Conservation (phyloP, 2,888 invertebrate species). For the Tenthredo notha region DNA sequence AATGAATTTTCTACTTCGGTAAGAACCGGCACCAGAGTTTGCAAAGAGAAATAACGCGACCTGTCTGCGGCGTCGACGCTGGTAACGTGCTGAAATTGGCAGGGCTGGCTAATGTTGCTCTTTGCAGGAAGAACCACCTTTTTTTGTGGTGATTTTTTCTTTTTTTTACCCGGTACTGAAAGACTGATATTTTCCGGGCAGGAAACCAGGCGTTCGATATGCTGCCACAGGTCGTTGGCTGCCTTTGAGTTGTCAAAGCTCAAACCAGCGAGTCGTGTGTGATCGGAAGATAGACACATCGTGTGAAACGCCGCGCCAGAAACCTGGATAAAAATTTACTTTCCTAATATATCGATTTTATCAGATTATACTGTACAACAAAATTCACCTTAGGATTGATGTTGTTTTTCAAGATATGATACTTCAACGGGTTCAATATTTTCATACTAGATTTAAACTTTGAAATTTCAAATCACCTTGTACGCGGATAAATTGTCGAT, state of each 20-base stretch:
- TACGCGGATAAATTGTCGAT: slow-evolving; percentile 90
- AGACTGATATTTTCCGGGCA: slow-evolving; percentile 90
- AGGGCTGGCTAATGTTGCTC: slow-evolving; percentile 90
- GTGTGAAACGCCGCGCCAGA: slow-evolving; percentile 89
- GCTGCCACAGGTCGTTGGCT: slow-evolving; percentile 85
- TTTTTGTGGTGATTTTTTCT: slow-evolving; percentile 81
- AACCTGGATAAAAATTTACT: slow-evolving; percentile 67
- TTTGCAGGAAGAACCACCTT: slow-evolving; percentile 86
- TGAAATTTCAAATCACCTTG: slow-evolving; percentile 75
- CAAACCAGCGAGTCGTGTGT: slow-evolving; percentile 87
- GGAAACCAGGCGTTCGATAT: slow-evolving; percentile 85
- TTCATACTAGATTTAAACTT: not conserved
- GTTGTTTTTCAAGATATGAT: not conserved
- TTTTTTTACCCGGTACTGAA: slow-evolving; percentile 84
- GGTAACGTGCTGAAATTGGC: slow-evolving; percentile 91
- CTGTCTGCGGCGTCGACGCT: slow-evolving; percentile 86
- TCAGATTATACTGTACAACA: not conserved
- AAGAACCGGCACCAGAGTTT: slow-evolving; percentile 81
- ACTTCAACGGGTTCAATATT: not conserved
- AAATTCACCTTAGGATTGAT: not conserved
- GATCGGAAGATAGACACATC: slow-evolving; percentile 89
- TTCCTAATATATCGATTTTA: not conserved
- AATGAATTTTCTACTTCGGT: slow-evolving; percentile 68
- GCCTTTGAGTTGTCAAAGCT: slow-evolving; percentile 89
- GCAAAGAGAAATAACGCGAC: slow-evolving; percentile 84